Percentiles rank a stretch among this genome's conserved stretches.
Conservation (phyloP, 2,888 invertebrate species). For the Gryllus longicercus region DNA sequence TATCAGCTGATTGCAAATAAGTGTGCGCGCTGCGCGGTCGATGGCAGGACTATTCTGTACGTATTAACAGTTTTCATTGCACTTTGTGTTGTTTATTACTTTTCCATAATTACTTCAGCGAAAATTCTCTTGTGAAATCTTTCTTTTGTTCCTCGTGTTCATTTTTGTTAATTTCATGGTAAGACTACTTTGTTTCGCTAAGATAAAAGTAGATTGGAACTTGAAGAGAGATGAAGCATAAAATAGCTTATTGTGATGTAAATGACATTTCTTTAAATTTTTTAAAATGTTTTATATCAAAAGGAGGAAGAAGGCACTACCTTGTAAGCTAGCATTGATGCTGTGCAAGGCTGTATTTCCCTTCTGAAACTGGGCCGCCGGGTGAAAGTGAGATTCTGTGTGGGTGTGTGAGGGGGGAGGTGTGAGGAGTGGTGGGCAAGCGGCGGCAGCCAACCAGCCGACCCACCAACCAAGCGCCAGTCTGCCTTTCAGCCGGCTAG, state of each 20-base stretch:
- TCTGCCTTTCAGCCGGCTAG: neutral
- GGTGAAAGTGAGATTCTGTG: constrained; percentile 44
- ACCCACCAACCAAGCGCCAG: neutral
- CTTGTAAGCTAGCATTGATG: neutral
- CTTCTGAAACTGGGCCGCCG: constrained; percentile 49
- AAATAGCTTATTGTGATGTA: neutral
- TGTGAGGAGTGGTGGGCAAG: neutral
- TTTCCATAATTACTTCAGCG: no score
- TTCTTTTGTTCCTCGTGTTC: neutral
- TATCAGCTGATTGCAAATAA: no score
- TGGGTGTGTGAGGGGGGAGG: neutral
- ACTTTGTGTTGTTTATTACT: no score
- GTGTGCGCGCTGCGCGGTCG: no score
- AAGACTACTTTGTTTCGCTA: neutral
- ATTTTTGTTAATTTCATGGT: neutral
- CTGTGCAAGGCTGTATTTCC: constrained; percentile 23
- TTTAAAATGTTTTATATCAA: neutral
- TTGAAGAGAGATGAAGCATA: neutral
- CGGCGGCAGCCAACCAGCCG: neutral
- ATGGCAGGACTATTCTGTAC: no score
- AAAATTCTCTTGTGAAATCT: no score
- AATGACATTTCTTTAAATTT: neutral
- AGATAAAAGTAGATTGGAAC: no score
- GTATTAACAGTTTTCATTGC: no score
- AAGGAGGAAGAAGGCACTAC: neutral